A percentile compares a stretch with the other conserved stretches of the same genome.
Evolutionary conservation across 1,140 invertebrate genomes (phyloP).

Genomic region (Diprion similis): DNA sequence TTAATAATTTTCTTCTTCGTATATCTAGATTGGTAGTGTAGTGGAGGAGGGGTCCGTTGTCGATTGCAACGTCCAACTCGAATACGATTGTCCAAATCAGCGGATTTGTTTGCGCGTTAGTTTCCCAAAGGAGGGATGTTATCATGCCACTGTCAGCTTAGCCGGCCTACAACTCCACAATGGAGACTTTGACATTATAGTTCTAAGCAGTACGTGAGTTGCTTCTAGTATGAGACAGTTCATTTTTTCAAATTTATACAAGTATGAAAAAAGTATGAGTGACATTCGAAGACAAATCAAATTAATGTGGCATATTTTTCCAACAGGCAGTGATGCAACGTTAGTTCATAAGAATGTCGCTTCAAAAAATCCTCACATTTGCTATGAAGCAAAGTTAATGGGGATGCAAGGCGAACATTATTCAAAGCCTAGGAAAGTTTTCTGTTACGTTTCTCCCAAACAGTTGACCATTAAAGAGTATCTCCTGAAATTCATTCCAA

Average conservation of each 20-base stretch:
- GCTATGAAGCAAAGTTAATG: conserved; percentile 84
- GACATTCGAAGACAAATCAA: not conserved
- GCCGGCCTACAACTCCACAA: conserved; percentile 81
- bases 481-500: conserved; percentile 90
- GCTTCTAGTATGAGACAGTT: not conserved
- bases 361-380: conserved; percentile 83
- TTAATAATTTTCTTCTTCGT: conserved; percentile 22
- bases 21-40: conserved; percentile 58
- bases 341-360: conserved; percentile 87
- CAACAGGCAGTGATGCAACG: conserved; percentile 78
- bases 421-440: conserved; percentile 83
- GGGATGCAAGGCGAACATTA: conserved; percentile 73
- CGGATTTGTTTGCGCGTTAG: conserved; percentile 72
- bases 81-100: conserved; percentile 70
- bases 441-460: conserved; percentile 87
- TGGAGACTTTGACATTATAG: conserved; percentile 92
- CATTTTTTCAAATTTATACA: conserved; percentile 2
- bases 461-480: conserved; percentile 92
- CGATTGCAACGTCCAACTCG: conserved; percentile 66
- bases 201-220: conserved; percentile 78
- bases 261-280: not conserved
- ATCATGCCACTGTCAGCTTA: conserved; percentile 83
- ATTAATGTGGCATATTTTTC: conserved; percentile 27
- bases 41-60: conserved; percentile 60
- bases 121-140: conserved; percentile 77